A percentile compares a stretch with the other conserved stretches of the same genome.
These are phyloP conservation scores for Oryzaephilus surinamensis DNA, from an alignment of 1,140 invertebrate genomes.

Conservation along the genomic window DNA sequence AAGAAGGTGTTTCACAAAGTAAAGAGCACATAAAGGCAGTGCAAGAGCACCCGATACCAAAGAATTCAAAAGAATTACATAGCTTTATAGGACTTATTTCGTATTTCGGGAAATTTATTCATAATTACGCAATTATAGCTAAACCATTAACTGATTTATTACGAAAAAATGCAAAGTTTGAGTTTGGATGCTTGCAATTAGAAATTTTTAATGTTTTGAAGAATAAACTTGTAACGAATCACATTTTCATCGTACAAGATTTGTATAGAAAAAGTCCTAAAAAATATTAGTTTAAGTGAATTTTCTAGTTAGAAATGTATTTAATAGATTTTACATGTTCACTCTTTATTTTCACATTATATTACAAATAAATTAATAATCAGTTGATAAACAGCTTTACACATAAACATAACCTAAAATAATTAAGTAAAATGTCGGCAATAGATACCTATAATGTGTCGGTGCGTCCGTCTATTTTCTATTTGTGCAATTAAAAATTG, in stretches of 20 bases:
- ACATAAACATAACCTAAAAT: too few species aligned
- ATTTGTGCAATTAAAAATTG: conserved; percentile 9
- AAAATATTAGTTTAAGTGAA: conserved; percentile 10
- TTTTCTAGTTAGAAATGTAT: too few species aligned
- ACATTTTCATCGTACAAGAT: too few species aligned
- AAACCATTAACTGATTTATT: conserved; percentile 23
- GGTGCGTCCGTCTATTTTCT: too few species aligned
- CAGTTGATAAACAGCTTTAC: conserved; percentile 7
- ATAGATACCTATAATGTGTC: too few species aligned
- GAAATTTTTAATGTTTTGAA: conserved; percentile 20
- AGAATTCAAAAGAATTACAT: conserved; percentile 10
- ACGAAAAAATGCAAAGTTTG: conserved; percentile 22
- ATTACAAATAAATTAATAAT: conserved; percentile 14
- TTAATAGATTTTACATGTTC: too few species aligned
- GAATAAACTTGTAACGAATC: conserved; percentile 1
- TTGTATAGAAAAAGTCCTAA: too few species aligned
- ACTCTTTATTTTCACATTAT: too few species aligned
- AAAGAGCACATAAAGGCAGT: conserved; percentile 9
- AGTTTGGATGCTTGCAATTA: conserved; percentile 15
- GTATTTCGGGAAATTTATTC: conserved; percentile 21
- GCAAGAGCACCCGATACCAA: conserved; percentile 8
- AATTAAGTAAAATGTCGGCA: too few species aligned
- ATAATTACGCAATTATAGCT: conserved; percentile 18
- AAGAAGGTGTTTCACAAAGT: conserved; percentile 11
- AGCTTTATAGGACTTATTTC: conserved; percentile 11